Conservation (phyloP, 2,113 vertebrate genomes). For the Hassar affinis region DNA sequence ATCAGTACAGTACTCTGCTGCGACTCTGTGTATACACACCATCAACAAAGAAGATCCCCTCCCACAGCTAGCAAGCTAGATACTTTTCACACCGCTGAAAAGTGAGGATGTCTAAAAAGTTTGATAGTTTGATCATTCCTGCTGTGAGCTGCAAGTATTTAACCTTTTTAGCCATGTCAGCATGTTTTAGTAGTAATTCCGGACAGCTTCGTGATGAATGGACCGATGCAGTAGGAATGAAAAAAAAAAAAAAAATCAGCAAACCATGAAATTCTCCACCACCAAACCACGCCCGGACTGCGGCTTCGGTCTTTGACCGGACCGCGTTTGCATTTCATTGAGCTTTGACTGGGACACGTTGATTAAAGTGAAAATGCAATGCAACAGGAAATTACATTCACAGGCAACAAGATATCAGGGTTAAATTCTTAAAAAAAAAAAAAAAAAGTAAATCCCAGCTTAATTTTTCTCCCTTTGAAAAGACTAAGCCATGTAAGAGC, state of each 20-base stretch:
- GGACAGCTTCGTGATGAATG: not conserved
- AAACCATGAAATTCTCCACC: not conserved
- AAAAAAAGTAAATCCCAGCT: too few relatives aligned
- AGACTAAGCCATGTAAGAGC: not conserved
- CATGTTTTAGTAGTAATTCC: not conserved
- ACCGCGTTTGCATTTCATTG: not conserved
- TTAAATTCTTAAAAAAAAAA: not conserved
- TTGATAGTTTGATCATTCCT: not conserved
- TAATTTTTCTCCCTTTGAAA: not conserved
- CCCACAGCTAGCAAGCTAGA: not conserved
- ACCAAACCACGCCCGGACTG: not conserved
- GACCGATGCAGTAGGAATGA: not conserved
- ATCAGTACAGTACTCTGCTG: not conserved
- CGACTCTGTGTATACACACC: not conserved
- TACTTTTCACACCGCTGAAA: not conserved
- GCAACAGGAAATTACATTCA: not conserved
- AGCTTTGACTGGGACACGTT: not conserved
- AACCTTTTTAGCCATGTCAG: too few relatives aligned
- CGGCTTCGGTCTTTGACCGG: not conserved
- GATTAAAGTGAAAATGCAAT: not conserved
- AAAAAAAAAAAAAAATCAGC: not conserved
- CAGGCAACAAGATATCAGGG: not conserved
- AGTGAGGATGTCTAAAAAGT: not conserved
- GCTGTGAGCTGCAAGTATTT: not conserved
- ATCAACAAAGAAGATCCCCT: not conserved